A percentile compares a stretch with the other conserved stretches of the same genome.
These are phyloP conservation scores for Parazoanthus darwini DNA, from an alignment of 92 coral and sea anemone genomes.

Conservation along the genomic window DNA sequence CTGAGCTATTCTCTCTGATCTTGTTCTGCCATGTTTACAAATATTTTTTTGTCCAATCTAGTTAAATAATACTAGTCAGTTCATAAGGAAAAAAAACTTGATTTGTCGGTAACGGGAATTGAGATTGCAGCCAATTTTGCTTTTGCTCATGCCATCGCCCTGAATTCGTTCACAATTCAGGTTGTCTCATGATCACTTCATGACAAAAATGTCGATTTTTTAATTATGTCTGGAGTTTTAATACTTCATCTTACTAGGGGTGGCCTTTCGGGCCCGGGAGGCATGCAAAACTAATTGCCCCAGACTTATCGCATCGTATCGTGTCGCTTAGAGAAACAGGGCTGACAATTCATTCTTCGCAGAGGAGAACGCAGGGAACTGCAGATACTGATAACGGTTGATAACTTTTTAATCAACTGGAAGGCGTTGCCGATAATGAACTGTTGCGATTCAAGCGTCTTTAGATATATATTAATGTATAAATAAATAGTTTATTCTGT, in stretches of 20 bases:
- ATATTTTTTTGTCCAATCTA: conserved; percentile 4
- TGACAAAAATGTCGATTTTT: not conserved
- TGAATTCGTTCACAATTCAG: not conserved
- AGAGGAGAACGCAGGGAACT: no score
- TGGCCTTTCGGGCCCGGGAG: not conserved
- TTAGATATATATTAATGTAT: not conserved
- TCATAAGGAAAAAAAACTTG: not conserved
- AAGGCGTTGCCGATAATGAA: not conserved
- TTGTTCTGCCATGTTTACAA: not conserved
- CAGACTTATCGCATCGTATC: no score
- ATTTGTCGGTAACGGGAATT: no score
- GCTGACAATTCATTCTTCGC: no score
- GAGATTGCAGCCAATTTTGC: not conserved
- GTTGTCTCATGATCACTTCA: not conserved
- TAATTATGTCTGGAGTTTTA: no score
- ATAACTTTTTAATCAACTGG: not conserved
- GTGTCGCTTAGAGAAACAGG: no score
- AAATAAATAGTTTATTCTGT: no score
- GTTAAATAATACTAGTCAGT: not conserved
- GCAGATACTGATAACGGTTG: not conserved
- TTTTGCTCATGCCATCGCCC: not conserved
- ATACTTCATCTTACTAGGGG: not conserved
- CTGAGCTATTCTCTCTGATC: not conserved
- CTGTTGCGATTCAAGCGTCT: not conserved
- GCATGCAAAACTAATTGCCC: not conserved